These are phyloP conservation scores for Pedetes capensis DNA, from an alignment of 2,113 vertebrate species.

Conservation along the genomic window DNA sequence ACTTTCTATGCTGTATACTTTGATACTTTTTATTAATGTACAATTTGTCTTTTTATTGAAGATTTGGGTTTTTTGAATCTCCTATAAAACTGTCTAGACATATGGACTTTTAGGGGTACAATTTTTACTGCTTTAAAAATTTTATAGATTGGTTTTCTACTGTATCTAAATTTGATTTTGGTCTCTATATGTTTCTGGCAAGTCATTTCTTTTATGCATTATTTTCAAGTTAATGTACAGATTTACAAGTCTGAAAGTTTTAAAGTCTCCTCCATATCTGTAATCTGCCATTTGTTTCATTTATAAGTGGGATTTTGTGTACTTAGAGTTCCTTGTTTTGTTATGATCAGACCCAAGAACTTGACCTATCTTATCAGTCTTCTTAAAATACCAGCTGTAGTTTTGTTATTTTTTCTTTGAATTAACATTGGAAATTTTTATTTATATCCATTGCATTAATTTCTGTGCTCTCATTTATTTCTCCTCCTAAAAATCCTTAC, in stretches of 20 bases:
- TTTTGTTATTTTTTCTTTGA: neutral
- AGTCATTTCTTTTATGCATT: neutral
- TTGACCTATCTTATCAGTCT: neutral
- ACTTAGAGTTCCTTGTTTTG: neutral
- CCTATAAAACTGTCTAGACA: neutral
- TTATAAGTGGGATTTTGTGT: neutral
- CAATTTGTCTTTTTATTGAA: neutral
- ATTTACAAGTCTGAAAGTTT: neutral
- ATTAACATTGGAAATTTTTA: neutral
- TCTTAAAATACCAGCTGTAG: neutral
- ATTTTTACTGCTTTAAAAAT: conserved; percentile 20
- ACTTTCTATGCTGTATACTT: neutral
- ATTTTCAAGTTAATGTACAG: conserved; percentile 7
- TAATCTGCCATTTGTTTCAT: neutral
- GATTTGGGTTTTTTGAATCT: neutral
- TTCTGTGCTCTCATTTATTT: neutral
- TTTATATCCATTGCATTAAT: neutral
- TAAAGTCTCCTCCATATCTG: too few relatives aligned
- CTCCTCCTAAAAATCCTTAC: neutral
- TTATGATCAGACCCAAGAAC: neutral
- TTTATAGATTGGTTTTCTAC: neutral
- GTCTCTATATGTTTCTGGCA: neutral
- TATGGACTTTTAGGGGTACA: conserved; percentile 3
- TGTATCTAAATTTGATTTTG: conserved; percentile 9
- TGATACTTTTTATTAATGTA: neutral